Evolutionary conservation across 2,797 vertebrate species (phyloP).

Genomic region (Chelon labrosus): DNA sequence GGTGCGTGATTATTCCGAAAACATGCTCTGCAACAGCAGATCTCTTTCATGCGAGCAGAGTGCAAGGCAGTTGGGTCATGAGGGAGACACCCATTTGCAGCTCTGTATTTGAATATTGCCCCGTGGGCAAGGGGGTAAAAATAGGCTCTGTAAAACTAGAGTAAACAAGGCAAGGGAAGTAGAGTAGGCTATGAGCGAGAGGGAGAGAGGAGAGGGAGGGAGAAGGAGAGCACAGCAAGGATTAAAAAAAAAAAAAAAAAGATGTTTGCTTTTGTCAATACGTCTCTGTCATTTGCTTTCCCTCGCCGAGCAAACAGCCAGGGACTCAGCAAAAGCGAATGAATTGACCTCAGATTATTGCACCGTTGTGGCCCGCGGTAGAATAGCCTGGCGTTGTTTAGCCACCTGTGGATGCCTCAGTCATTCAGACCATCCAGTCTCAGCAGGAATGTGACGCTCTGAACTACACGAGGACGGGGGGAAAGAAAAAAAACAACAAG

Average conservation of each 20-base stretch:
- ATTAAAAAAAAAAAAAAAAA: constrained; percentile 20
- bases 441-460: constrained; percentile 22
- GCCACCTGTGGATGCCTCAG: constrained; percentile 66
- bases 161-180: constrained; percentile 80
- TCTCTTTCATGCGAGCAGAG: constrained; percentile 55
- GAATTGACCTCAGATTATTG: constrained; percentile 21
- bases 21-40: constrained; percentile 27
- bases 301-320: constrained; percentile 23
- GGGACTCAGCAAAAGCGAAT: constrained; percentile 4
- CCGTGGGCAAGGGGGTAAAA: constrained; percentile 80
- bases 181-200: constrained; percentile 63
- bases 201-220: constrained; percentile 1
- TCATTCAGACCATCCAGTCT: constrained; percentile 20
- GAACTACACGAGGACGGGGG: constrained; percentile 14
- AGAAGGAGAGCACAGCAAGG: constrained; percentile 27
- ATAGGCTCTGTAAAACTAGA: constrained; percentile 82
- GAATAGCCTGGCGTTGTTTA: constrained; percentile 30
- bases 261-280: constrained; percentile 32
- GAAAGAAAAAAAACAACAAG: constrained; percentile 14
- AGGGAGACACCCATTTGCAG: constrained; percentile 74
- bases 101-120: constrained; percentile 82
- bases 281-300: constrained; percentile 45
- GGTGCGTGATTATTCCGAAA: not conserved
- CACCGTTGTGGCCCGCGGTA: not conserved
- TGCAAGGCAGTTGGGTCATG: constrained; percentile 56